Base-by-base conservation (phyloP, 2,113 vertebrate species). In the Archocentrus centrarchus region DNA sequence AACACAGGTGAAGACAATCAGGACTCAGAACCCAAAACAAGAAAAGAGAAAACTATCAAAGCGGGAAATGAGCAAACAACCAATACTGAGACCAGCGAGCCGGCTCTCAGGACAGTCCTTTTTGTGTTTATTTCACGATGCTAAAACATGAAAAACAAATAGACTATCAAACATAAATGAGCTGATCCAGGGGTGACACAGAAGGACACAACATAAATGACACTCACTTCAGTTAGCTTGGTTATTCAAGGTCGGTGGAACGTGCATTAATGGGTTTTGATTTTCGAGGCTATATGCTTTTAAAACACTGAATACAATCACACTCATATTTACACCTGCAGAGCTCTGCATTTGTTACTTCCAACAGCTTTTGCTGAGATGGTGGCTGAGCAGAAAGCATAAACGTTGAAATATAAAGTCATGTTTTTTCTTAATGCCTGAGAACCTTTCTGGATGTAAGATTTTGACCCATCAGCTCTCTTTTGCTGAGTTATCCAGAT, bases 401-500 rank as follows among this genome's bases (percentile, higher is more conserved):
- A 27, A 14, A n/a, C 68, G 11, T 55, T 61, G 11, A 64, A 58
- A 59, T 61, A 24, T 5, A 66, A 59, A 37, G n/a, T 18, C 32
- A 7, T 6, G 8, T 18, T 6, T 8, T 30, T 37, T 75, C 70
- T 62, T 37, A 2, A 44, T 8, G 77, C 55, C 22, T 24, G 3
- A 60, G 59, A 50, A 47, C 6, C 24, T 64, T 77, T 62, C n/a
- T 14, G 7, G 2, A 44, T 58, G 35, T 35, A 60, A n/a, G 79
- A 22, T 80, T 39, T 80, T 17, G 24, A 6, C 37, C 77, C 81
- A 11, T 75, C 79, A 57, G 81, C 11, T 75, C 18, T 53, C 61
- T 86, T 78, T 80, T 7, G 47, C 44, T 50, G 77, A 86, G 80
- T 88, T 73, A 84, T 86, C 91, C 94, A 95, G 93, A 93, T 92